These are phyloP conservation scores for Drosophila paracracens DNA, from an alignment of 2,888 invertebrate species.

Conservation along the genomic window DNA sequence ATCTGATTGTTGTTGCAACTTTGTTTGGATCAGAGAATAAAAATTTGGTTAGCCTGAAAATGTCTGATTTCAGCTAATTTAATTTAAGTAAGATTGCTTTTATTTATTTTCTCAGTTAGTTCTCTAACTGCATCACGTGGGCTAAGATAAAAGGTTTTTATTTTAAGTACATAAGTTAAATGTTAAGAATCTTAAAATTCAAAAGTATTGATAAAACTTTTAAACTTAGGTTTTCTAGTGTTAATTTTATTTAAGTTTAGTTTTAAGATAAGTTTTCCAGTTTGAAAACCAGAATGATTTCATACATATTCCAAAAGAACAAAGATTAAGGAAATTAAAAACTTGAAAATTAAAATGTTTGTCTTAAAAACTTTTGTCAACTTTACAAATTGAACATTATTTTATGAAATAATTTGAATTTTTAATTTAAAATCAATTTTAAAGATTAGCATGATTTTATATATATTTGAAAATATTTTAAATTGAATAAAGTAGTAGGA, in stretches of 20 bases:
- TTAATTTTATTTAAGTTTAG: background rate
- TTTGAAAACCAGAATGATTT: background rate
- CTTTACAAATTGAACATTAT: rapidly evolving
- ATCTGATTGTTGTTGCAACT: background rate
- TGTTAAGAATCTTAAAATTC: too few species aligned
- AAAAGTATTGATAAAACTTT: too few species aligned
- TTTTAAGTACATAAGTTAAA: background rate
- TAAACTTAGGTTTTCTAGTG: too few species aligned
- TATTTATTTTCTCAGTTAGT: background rate
- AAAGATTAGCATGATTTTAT: background rate
- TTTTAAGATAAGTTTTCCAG: background rate
- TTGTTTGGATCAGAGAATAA: background rate
- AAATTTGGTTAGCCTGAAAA: background rate
- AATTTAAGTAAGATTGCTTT: background rate
- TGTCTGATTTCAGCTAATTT: background rate
- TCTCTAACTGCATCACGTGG: background rate
- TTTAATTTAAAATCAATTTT: background rate
- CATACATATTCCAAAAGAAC: background rate
- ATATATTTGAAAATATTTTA: background rate
- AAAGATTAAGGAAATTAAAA: background rate
- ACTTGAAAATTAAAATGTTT: background rate
- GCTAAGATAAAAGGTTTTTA: background rate
- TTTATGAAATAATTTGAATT: background rate
- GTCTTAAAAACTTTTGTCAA: background rate
- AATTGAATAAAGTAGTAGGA: background rate